phyloP scores from a whole-genome alignment of 2,113 vertebrate species.

The Pithys albifrons region DNA sequence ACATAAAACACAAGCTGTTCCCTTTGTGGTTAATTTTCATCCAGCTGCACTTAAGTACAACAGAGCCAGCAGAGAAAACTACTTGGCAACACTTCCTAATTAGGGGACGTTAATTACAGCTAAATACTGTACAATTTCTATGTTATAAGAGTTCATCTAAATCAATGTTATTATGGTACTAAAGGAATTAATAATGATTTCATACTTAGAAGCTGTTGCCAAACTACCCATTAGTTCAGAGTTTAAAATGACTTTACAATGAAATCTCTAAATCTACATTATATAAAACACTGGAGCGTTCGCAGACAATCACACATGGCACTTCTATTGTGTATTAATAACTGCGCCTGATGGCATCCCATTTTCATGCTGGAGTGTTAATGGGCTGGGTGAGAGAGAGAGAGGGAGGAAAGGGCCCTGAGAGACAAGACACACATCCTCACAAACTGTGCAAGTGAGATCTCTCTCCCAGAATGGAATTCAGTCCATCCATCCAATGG shows the following conservation, averaged over 20 bases:
- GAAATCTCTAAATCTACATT: constrained; percentile 21
- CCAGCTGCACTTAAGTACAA: constrained; percentile 77
- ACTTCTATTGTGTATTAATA: neutral
- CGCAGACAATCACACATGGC: neutral
- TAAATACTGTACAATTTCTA: constrained; percentile 77
- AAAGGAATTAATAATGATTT: constrained; percentile 79
- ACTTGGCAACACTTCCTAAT: constrained; percentile 78
- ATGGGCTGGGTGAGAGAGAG: neutral
- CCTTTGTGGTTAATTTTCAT: constrained; percentile 80
- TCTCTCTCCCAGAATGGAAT: accelerated
- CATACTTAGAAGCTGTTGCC: constrained; percentile 64
- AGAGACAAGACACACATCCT: neutral
- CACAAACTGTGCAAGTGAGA: neutral
- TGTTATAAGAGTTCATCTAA: constrained; percentile 77
- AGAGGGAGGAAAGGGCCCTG: neutral
- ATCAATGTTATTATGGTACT: constrained; percentile 77
- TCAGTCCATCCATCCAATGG: accelerated
- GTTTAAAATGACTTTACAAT: constrained; percentile 51
- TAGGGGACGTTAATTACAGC: constrained; percentile 79
- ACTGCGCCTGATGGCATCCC: neutral
- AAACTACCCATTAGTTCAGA: constrained; percentile 74
- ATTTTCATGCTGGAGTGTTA: neutral
- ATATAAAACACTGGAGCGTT: neutral
- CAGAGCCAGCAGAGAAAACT: constrained; percentile 77
- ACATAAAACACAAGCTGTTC: constrained; percentile 79